Evolutionary conservation across 2,888 invertebrate species (phyloP), one percentile per base, ranked within the genome.

Genomic region (Apamea crenata): DNA sequence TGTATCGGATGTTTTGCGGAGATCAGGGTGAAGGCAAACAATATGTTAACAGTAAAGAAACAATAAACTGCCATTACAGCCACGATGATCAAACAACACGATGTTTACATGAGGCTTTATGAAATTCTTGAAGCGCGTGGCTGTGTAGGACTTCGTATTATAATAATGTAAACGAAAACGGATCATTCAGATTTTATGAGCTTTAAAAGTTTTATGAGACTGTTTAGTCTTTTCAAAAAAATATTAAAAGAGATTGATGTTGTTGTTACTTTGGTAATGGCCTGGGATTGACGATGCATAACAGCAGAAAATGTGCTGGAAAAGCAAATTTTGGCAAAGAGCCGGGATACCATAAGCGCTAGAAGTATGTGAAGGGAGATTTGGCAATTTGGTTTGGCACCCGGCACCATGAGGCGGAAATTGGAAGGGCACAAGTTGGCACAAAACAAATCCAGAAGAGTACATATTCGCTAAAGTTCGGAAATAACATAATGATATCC

Each of bases 301-400:
- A 76, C 32, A 44, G 18, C 8, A 44, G 29, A 61, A 53, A 70
- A 47, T 77, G 12, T 65, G 77, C 32, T 77, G 70, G 44, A 79
- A 63, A 68, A 50, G 40, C 25, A 25, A 47, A 74, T 74, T 75
- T 50, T 83, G 84, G 73, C 83, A 75, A 50, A 16, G 44, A n/a
- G 18, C 67, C 65, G 47, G 36, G 44, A 53, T 21, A 12, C 6
- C 29, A 12, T 29, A 16, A 14, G 65, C 53, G n/a, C 18, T 63
- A 72, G 47, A 75, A 72, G 36, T 72, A 63, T 50, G 14, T 56
- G 36, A 50, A 75, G 72, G 72, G 70, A 77, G n/a, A 67, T 80
- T 83, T 84, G 85, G 80, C 71, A 68, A 6, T 67, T 36, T 16
- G 21, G 36, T 16, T 83, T 83, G 84, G 83, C 81, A 85, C 25